Base-by-base conservation (phyloP, 2,797 vertebrate species). In the Pipistrellus nathusii region DNA sequence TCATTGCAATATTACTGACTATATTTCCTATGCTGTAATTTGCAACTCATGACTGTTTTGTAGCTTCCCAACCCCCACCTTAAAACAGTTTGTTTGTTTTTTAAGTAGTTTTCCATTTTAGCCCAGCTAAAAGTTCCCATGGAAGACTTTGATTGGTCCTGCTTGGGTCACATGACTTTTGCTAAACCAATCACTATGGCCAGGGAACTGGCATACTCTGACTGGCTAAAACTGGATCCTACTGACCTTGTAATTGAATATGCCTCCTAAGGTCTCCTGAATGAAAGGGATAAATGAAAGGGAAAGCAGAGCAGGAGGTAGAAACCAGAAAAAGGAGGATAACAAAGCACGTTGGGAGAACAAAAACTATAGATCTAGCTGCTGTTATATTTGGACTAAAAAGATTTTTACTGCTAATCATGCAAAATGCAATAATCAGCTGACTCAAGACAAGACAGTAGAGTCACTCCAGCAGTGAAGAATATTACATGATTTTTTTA, bases 311-410 rank as follows among this genome's bases (percentile, higher is more conserved):
- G 5, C 8, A 85, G 30, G 64, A n/a, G 6, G 23, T 62, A 53
- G 44, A 86, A 96, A 84, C 41, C 23, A 81, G 55, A 77, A 81
- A 32, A 30, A 81, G 17, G 44, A 91, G 57, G 55, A 46, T 51
- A 17, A 62, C 91, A 96, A 90, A 85, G 41, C 25, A 8, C 30
- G 3, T 8, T 55, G 8, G n/a, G 32, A 80, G 25, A 64, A 69
- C 20, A 92, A 38, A 38, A 92, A 78, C 78, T 82, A 25, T 35
- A 89, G 41, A 6, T 64, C 9, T 68, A 72, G 17, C 30, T 82
- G 20, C 72, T 85, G 11, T 68, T 76, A 2, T 66, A 21, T 59
- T n/a, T 59, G 57, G 72, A 80, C 41, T 30, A 51, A 92, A 92
- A 83, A 14, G 27, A 32, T 89, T 90, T 72, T 38, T 48, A 38